phyloP scores from a whole-genome alignment of 2,797 vertebrate genomes.

The Lagorchestes hirsutus region DNA sequence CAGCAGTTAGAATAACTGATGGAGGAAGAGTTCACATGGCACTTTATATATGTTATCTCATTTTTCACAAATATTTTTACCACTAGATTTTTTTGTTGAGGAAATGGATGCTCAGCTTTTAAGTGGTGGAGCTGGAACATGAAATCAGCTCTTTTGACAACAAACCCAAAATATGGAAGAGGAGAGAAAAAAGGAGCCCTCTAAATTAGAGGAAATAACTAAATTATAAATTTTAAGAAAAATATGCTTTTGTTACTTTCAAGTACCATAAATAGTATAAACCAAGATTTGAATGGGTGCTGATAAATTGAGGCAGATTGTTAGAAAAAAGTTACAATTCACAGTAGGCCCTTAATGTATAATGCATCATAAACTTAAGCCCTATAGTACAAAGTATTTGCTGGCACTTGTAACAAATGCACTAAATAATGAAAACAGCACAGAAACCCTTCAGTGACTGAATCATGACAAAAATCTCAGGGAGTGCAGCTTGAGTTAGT shows the following conservation, averaged over 20 bases:
- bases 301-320: constrained; percentile 12
- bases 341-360: not conserved
- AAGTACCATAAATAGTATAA: constrained; percentile 10
- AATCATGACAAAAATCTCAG: not conserved
- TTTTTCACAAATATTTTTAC: not conserved
- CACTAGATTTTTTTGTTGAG: not conserved
- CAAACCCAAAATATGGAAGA: not conserved
- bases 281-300: constrained; percentile 9
- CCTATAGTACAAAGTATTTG: constrained; percentile 30
- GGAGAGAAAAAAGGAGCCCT: not conserved
- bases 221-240: constrained; percentile 53
- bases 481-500: not conserved
- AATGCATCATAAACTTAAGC: constrained; percentile 6
- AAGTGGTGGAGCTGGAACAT: not conserved
- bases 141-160: not conserved
- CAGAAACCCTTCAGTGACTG: not conserved
- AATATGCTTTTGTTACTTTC: constrained; percentile 13
- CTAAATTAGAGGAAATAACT: constrained; percentile 19
- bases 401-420: not conserved
- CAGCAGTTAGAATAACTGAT: not conserved
- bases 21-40: not conserved
- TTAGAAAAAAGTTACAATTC: constrained; percentile 16
- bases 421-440: not conserved
- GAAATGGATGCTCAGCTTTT: not conserved
- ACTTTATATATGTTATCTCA: not conserved